These are phyloP conservation scores for Meriones unguiculatus DNA, from an alignment of 2,113 vertebrate species.

Conservation along the genomic window DNA sequence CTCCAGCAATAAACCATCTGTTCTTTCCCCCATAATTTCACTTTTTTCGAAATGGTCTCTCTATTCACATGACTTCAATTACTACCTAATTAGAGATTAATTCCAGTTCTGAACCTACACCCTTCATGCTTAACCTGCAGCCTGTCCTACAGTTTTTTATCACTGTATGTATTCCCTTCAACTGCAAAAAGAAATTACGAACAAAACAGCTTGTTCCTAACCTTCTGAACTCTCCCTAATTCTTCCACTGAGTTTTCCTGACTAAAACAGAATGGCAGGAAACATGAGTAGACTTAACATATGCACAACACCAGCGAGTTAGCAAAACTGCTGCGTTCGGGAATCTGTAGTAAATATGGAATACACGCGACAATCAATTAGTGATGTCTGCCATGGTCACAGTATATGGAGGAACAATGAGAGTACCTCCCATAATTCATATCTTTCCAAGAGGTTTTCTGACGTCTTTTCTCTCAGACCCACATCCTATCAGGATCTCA, in stretches of 20 bases:
- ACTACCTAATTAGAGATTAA: slow-evolving; percentile 41
- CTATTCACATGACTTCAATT: slow-evolving; percentile 44
- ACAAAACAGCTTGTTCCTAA: neutral
- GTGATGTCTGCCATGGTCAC: neutral
- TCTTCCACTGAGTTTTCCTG: neutral
- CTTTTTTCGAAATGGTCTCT: slow-evolving; percentile 38
- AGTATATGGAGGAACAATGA: fast-evolving
- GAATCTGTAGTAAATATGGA: neutral
- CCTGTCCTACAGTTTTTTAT: neutral
- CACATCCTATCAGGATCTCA: neutral
- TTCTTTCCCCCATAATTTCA: neutral
- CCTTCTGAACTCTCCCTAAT: neutral
- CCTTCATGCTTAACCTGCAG: neutral
- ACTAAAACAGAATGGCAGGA: neutral
- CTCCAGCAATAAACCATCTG: slow-evolving; percentile 19
- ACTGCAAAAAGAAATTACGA: neutral
- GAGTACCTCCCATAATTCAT: neutral
- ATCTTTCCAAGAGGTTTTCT: neutral
- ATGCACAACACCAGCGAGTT: neutral
- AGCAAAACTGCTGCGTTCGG: neutral
- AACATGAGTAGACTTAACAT: neutral
- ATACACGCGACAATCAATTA: neutral
- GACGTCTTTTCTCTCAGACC: neutral
- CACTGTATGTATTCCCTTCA: neutral
- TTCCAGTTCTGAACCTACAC: neutral